phyloP scores from a whole-genome alignment of 2,888 invertebrate genomes.

The Latrodectus hesperus region DNA sequence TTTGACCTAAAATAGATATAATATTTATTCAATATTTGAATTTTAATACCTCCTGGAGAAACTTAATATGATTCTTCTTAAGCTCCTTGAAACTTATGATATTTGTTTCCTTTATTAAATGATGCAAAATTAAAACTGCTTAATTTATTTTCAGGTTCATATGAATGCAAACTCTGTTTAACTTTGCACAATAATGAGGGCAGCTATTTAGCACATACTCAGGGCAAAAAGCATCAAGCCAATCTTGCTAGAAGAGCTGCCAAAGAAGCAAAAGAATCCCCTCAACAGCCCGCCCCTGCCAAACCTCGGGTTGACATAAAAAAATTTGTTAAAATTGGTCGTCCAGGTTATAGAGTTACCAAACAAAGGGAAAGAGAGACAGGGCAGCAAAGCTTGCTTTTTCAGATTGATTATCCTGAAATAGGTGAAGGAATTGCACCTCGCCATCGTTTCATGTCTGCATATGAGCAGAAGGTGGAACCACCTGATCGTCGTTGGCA shows the following conservation, averaged over 20 bases:
- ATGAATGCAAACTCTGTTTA: slow-evolving; percentile 98
- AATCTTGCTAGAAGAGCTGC: slow-evolving; percentile 98
- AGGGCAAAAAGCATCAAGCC: slow-evolving; percentile 99
- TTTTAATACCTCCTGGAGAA: too few species aligned
- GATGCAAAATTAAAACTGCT: too few species aligned
- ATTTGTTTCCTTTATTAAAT: too few species aligned
- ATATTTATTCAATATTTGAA: too few species aligned
- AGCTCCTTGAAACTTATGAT: too few species aligned
- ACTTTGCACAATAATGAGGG: slow-evolving; percentile 99
- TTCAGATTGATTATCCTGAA: slow-evolving; percentile 94
- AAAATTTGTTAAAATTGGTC: slow-evolving; percentile 99
- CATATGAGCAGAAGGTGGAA: slow-evolving; percentile 99
- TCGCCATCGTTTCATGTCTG: slow-evolving; percentile 98
- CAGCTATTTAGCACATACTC: slow-evolving; percentile 98
- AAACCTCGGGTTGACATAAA: slow-evolving; percentile 98
- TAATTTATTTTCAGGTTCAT: slow-evolving; percentile 81
- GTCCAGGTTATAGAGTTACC: slow-evolving; percentile 98
- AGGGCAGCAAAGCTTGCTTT: slow-evolving; percentile 96
- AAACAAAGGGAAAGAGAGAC: slow-evolving; percentile 97
- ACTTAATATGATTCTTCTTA: too few species aligned
- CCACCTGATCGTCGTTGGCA: slow-evolving; percentile 99
- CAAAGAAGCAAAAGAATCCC: slow-evolving; percentile 98
- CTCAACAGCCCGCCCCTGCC: slow-evolving; percentile 91
- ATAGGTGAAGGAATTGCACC: slow-evolving; percentile 78
- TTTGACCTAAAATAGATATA: too few species aligned